Evolutionary conservation across 1,140 invertebrate species (phyloP).

Genomic region (Drosophila subobscura): DNA sequence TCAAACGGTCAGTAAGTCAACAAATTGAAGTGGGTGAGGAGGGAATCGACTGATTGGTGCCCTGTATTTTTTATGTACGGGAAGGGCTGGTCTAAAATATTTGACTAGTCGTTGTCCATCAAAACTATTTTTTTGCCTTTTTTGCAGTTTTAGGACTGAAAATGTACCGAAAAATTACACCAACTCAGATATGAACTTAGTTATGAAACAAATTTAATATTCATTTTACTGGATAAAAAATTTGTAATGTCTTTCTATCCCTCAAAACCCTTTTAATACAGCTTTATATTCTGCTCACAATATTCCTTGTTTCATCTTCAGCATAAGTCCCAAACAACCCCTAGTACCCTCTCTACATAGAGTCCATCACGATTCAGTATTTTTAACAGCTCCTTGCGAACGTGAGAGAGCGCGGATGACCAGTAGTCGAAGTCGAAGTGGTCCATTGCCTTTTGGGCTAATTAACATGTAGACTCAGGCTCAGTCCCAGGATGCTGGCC

Average conservation of each 20-base stretch:
- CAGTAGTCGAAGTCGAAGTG: constrained; percentile 69
- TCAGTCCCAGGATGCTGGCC: constrained; percentile 49
- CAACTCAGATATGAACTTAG: no score
- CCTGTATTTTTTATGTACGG: neutral
- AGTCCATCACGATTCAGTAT: constrained; percentile 16
- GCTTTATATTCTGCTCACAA: no score
- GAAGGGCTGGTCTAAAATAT: no score
- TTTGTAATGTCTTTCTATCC: no score
- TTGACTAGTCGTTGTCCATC: no score
- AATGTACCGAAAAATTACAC: no score
- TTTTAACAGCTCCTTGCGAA: constrained; percentile 77
- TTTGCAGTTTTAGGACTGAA: no score
- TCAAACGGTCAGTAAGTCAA: constrained; percentile 59
- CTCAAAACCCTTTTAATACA: no score
- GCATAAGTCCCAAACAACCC: neutral
- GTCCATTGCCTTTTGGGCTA: constrained; percentile 46
- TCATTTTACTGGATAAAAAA: no score
- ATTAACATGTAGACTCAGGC: constrained; percentile 66
- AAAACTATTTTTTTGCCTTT: no score
- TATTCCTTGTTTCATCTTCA: no score
- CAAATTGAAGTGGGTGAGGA: neutral
- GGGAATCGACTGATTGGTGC: neutral
- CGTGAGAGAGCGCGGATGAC: constrained; percentile 69
- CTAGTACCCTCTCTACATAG: neutral
- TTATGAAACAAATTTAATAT: no score